Evolutionary conservation across 2,888 invertebrate genomes (phyloP), one percentile per base, ranked within the genome.

Genomic region (Napeogenes inachia): DNA sequence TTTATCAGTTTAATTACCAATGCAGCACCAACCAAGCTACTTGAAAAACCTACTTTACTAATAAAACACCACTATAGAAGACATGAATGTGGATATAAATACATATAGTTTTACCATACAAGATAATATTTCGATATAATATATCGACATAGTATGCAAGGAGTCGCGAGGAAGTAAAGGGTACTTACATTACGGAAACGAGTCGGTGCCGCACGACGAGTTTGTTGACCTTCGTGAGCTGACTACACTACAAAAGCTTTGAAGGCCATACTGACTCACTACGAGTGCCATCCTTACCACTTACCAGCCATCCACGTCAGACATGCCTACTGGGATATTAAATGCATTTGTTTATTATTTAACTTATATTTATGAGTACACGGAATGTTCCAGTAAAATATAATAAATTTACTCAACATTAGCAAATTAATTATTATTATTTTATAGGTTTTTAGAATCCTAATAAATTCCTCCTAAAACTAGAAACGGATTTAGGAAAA

Each of bases 221-320:
- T 75, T 74, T 73, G 72, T 70, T 72, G 74, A 75, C 73, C 74
- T 73, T 73, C 73, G 66, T 61, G 62, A 69, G 63, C 60, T 64
- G 60, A 56, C 64, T 61, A 47, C 56, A 53, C 45, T 64, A 59
- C 64, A 59, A 57, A 60, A 59, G 45, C 46, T 59, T 54, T 54
- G 59, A 57, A 64, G 50, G 57, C 58, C 46, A 61, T 32, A 42
- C 42, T 42, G 42, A 42, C 10, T 42, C 42, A 30, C 8, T 50
- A 50, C 30, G 47, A 21, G 21, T 47, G 10, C 50, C 50, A 30
- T 50, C 50, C 12, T 50, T 50, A 30, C 10, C 21, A 21, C 21
- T 47, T 13, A 38, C 38, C 5, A 38, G 38, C 8, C 4, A 4
- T 4, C 10, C 10, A 50, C 50, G 30, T 30, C 50, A 50, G 8